Evolutionary conservation across 1,140 invertebrate species (phyloP), one percentile per base, ranked within the genome.

Genomic region (Ceratitis capitata): DNA sequence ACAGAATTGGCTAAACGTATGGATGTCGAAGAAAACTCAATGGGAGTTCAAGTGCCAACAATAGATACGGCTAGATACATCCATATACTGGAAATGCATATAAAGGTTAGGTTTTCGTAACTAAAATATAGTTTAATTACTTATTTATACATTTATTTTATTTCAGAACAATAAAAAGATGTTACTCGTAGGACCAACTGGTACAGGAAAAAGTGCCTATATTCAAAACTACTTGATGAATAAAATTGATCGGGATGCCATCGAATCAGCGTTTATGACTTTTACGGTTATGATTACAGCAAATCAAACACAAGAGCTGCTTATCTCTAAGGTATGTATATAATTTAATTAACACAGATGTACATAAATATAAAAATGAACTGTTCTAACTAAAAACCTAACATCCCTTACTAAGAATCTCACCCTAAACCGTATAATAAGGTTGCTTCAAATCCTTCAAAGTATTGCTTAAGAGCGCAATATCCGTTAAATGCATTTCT

Each of bases 181-280:
- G 87, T 91, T 99, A 14, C 90, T 99, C 32, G 95, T 97, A 19
- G 98, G 98, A 0, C 96, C 97, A 2, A 98, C 98, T 10, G 98
- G 98, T 26, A 98, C 98, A 0, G 98, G 98, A 0, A 99, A 99
- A 93, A 98, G 95, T 87, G 96, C 96, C 87, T 98, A 98, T 88
- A 94, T 98, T 12, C 95, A 97, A 93, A 95, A 98, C 89, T 94
- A 96, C 88, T 92, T 98, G 86, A 95, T 97, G 94, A 96, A 96
- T 89, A 94, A 95, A 87, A 90, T 98, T 23, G 93, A 95, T 86
- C 94, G 96, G 86, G 94, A 97, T 2, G 90, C 94, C 56, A 98
- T 94, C 89, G 94, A 96, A 74, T 95, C 97, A 1, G 94, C 95
- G 47, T 96, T 98, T 87, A 94, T 98, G 49, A 97, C 96, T 9